phyloP scores from a whole-genome alignment of 2,888 invertebrate genomes.

The Arenicola marina region DNA sequence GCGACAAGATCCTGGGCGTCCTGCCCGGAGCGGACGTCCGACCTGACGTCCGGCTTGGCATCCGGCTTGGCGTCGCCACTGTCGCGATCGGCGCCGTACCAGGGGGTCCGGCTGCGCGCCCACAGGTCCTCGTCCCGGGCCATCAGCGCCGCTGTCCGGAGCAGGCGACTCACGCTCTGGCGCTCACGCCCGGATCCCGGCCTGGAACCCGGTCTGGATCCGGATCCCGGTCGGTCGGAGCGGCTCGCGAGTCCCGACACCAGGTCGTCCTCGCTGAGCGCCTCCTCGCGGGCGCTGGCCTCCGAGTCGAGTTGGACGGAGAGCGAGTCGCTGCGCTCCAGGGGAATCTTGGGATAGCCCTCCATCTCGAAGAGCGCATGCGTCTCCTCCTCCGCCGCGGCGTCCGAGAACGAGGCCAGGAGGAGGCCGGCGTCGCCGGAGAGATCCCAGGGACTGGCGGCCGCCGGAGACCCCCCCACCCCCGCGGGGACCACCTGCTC shows the following conservation, averaged over 20 bases:
- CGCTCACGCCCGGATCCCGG: too few species aligned
- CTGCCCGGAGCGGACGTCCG: too few species aligned
- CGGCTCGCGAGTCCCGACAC: too few species aligned
- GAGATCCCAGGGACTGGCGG: not conserved
- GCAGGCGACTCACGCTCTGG: not conserved
- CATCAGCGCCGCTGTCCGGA: not conserved
- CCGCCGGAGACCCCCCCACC: not conserved
- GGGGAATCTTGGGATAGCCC: too few species aligned
- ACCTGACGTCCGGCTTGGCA: not conserved
- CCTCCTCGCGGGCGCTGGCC: too few species aligned
- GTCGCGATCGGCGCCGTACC: not conserved
- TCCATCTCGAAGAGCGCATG: constrained; percentile 5
- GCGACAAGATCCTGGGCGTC: too few species aligned
- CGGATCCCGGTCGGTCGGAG: too few species aligned
- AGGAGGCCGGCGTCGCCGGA: not conserved
- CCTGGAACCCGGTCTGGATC: too few species aligned
- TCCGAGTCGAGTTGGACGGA: too few species aligned
- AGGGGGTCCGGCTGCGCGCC: not conserved
- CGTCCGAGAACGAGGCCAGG: not conserved
- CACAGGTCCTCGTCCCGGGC: not conserved
- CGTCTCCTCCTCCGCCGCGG: not conserved
- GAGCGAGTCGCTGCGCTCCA: too few species aligned
- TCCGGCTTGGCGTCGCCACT: not conserved
- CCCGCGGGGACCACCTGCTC: not conserved
- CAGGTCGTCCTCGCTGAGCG: too few species aligned